phyloP scores from a whole-genome alignment of 2,888 invertebrate genomes.

The Drosophila meridiana region DNA sequence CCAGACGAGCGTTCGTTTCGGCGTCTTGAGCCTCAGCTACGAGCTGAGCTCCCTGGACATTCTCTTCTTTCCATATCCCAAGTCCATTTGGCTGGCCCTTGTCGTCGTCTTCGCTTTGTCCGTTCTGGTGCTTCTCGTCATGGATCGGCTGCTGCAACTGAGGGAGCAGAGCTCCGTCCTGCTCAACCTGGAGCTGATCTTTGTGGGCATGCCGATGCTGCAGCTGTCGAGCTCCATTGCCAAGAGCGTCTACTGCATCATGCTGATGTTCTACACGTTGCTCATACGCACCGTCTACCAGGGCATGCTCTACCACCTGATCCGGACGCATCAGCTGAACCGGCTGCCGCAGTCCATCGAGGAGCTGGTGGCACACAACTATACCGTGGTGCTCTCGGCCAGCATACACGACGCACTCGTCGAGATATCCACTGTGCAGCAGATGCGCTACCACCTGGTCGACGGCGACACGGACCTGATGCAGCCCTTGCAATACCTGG shows the following conservation, averaged over 20 bases:
- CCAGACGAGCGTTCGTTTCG: conserved; percentile 59
- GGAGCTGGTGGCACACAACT: conserved; percentile 50
- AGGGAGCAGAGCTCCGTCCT: not conserved
- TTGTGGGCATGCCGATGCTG: conserved; percentile 63
- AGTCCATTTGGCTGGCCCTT: conserved; percentile 52
- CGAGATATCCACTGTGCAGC: conserved; percentile 45
- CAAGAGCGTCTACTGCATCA: conserved; percentile 51
- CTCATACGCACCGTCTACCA: conserved; percentile 79
- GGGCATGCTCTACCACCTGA: conserved; percentile 70
- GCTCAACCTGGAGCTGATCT: conserved; percentile 49
- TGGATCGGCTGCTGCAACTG: conserved; percentile 40
- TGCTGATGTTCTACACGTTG: conserved; percentile 60
- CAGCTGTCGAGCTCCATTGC: conserved; percentile 31
- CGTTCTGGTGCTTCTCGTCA: conserved; percentile 28
- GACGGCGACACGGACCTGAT: not conserved
- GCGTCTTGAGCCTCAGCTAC: conserved; percentile 46
- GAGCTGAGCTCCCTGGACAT: conserved; percentile 56
- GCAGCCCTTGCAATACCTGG: conserved; percentile 35
- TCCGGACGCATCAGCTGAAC: conserved; percentile 61
- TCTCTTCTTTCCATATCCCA: conserved; percentile 62
- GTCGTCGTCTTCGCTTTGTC: conserved; percentile 37
- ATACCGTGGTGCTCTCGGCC: conserved; percentile 42
- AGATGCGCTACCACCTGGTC: conserved; percentile 39
- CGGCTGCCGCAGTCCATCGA: conserved; percentile 56
- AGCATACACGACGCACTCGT: conserved; percentile 32